A percentile compares a stretch with the other conserved stretches of the same genome.
phyloP scores from a whole-genome alignment of 1,140 invertebrate species.

The Formica exsecta region DNA sequence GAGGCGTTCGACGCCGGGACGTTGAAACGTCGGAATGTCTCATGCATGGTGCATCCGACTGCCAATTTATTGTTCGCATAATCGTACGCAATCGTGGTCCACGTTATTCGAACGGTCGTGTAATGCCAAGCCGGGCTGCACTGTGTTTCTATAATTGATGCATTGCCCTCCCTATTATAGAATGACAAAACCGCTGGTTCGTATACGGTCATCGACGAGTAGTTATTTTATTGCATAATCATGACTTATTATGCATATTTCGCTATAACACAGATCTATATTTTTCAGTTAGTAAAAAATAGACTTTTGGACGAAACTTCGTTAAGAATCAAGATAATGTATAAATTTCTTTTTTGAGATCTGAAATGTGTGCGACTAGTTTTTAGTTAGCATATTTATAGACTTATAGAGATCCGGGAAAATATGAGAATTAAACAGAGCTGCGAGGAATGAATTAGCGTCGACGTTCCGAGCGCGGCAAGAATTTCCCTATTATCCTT shows the following conservation, averaged over 20 bases:
- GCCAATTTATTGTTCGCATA: conserved; percentile 83
- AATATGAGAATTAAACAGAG: conserved; percentile 12
- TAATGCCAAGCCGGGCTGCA: conserved; percentile 72
- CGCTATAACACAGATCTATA: background rate
- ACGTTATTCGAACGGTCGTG: conserved; percentile 78
- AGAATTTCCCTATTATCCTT: conserved; percentile 56
- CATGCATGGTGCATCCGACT: conserved; percentile 64
- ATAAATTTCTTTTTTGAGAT: background rate
- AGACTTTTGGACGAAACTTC: conserved; percentile 9
- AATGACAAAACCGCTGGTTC: conserved; percentile 80
- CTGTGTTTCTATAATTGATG: conserved; percentile 84
- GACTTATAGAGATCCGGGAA: background rate
- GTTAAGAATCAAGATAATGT: conserved; percentile 26
- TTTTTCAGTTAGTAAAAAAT: background rate
- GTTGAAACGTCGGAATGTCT: conserved; percentile 66
- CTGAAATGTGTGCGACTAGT: background rate
- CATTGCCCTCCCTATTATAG: conserved; percentile 80
- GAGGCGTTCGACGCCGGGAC: conserved; percentile 28
- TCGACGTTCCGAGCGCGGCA: background rate
- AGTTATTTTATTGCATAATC: conserved; percentile 12
- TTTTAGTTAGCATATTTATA: conserved; percentile 3
- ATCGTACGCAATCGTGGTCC: conserved; percentile 78
- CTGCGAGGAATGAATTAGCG: background rate
- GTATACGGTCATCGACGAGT: conserved; percentile 68
- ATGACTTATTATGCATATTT: background rate